Evolutionary conservation across 2,888 invertebrate genomes (phyloP).

Genomic region (Oxycera nigricornis): DNA sequence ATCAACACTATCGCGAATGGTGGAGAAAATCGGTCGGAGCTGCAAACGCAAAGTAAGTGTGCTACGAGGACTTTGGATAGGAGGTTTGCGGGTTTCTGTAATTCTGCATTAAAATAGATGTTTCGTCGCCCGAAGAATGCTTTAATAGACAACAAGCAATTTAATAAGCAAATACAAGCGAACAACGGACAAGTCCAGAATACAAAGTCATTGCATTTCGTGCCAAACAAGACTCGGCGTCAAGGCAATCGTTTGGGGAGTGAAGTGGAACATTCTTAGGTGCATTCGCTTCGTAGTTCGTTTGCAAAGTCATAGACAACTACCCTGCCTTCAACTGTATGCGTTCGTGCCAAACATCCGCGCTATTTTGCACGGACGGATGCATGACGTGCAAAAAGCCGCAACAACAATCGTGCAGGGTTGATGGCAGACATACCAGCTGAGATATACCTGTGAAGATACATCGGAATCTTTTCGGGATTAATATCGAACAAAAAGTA

Average conservation of each 20-base stretch:
- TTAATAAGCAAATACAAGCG: conserved; percentile 21
- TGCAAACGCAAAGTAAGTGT: background rate
- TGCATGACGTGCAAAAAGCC: too few relatives aligned
- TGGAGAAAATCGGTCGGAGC: background rate
- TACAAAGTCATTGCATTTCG: conserved; percentile 35
- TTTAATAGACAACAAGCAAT: conserved; percentile 31
- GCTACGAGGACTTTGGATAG: background rate
- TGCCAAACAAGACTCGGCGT: conserved; percentile 30
- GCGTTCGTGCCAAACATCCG: conserved; percentile 14
- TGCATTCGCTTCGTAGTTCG: conserved; percentile 17
- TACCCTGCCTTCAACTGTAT: conserved; percentile 26
- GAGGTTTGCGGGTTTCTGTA: conserved; percentile 21
- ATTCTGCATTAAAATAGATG: conserved; percentile 13
- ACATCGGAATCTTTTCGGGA: too few relatives aligned
- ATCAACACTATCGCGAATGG: background rate
- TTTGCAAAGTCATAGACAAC: background rate
- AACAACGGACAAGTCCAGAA: conserved; percentile 20
- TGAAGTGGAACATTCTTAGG: conserved; percentile 36
- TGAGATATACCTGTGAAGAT: too few relatives aligned
- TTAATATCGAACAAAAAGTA: too few relatives aligned
- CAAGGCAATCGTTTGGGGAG: background rate
- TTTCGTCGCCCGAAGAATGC: background rate
- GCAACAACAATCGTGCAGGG: too few relatives aligned
- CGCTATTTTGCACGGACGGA: background rate
- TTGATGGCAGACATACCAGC: too few relatives aligned